A percentile compares a stretch with the other conserved stretches of the same genome.
These are phyloP conservation scores for Pollenia angustigena DNA, from an alignment of 2,888 invertebrate species.

Conservation along the genomic window DNA sequence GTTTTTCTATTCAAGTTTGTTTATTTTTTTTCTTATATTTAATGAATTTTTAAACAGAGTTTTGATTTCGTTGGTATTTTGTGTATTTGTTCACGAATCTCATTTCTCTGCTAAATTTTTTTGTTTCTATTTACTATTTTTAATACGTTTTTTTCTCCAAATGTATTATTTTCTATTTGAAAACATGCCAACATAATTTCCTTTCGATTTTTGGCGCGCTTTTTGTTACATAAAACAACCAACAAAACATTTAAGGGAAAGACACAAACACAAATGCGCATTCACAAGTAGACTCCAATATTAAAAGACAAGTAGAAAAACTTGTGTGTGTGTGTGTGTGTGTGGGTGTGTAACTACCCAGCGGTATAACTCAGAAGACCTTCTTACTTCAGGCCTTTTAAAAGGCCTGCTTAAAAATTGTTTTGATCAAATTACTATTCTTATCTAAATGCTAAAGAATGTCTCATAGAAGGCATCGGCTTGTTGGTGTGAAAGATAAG, in stretches of 20 bases:
- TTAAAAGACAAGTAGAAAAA: neutral
- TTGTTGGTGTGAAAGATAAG: too few relatives aligned
- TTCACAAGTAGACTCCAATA: constrained; percentile 5
- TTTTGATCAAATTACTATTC: too few relatives aligned
- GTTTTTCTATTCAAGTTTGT: neutral
- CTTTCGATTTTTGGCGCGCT: constrained; percentile 66
- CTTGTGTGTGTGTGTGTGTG: neutral
- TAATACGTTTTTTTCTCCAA: constrained; percentile 1
- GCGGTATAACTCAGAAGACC: too few relatives aligned
- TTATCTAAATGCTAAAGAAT: too few relatives aligned
- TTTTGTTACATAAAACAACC: constrained; percentile 40
- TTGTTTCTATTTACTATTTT: constrained; percentile 6
- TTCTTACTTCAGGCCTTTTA: too few relatives aligned
- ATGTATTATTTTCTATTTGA: constrained; percentile 30
- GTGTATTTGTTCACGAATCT: neutral
- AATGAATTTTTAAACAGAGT: constrained; percentile 47
- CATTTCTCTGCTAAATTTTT: constrained; percentile 10
- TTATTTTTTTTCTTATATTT: neutral
- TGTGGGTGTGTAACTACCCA: neutral
- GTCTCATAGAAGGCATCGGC: too few relatives aligned
- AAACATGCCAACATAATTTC: constrained; percentile 69
- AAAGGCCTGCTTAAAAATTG: too few relatives aligned
- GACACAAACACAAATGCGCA: neutral
- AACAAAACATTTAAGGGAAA: constrained; percentile 14
- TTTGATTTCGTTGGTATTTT: constrained; percentile 23